Base-by-base conservation (phyloP, 2,797 vertebrate species). In the Oreochromis grahami region DNA sequence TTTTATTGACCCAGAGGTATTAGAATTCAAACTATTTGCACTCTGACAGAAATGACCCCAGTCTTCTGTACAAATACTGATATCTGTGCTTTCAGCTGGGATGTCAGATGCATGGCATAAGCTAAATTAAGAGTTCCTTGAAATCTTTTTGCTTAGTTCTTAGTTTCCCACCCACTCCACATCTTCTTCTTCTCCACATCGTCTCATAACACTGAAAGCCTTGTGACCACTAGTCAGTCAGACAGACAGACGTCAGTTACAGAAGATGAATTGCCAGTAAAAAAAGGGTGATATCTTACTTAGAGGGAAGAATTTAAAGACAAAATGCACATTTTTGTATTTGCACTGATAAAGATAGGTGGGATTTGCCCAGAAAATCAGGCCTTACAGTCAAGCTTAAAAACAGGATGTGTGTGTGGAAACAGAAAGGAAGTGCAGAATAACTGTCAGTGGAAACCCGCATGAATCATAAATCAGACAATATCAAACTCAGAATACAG, bases 351-450 rank as follows among this genome's bases (percentile, higher is more conserved):
- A 50, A 1, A 2, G 2, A 45, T 8, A 6, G 7, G 34, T 3
- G 4, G 14, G 53, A 60, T 72, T 52, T 36, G 13, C 70, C 63
- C 7, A 80, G 15, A 32, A 60, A 56, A 60, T 15, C 7, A 1
- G 65, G 58, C 4, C 5, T 45, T 63, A 38, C 43, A n/a, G 58
- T 15, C 14, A 74, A 52, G 21, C 12, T 84, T 10, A 87, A 86
- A 86, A 88, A 90, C 81, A 91, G 87, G 87, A 90, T 78, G 82
- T 86, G 36, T 76, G 41, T 19, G n/a, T 43, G 36, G 65, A 83
- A 83, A 88, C 76, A 11, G 72, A 82, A 70, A 83, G 85, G 53
- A 87, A 88, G 29, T 60, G 38, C 21, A 60, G 6, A 87, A 74
- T 15, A 53, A 63, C 50, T 43, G 48, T 48, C 7, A 78, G 4